Percentiles rank a stretch among this genome's conserved stretches.
These are phyloP conservation scores for Pachycephus smyrnensis DNA, from an alignment of 2,888 invertebrate genomes.

Conservation along the genomic window DNA sequence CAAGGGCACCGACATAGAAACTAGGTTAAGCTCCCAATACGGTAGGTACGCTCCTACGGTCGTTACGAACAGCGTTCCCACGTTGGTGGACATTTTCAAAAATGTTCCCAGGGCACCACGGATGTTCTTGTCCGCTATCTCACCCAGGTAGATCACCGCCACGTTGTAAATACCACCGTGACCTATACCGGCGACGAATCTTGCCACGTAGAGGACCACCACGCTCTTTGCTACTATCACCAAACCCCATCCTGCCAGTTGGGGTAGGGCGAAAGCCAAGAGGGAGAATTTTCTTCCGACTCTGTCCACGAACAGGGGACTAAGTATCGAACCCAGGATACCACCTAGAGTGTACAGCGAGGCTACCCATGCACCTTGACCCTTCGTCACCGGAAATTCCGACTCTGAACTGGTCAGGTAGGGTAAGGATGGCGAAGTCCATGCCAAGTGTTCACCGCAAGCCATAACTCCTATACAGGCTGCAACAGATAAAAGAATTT, in stretches of 20 bases:
- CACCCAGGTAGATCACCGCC: constrained; percentile 72
- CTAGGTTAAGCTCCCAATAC: constrained; percentile 68
- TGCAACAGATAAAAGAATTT: constrained; percentile 25
- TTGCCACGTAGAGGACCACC: constrained; percentile 59
- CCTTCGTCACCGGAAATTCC: constrained; percentile 45
- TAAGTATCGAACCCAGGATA: constrained; percentile 48
- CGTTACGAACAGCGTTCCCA: constrained; percentile 60
- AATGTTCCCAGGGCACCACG: constrained; percentile 72
- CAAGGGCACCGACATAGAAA: constrained; percentile 71
- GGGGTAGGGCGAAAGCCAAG: constrained; percentile 49
- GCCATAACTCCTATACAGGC: constrained; percentile 54
- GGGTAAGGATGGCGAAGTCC: constrained; percentile 58
- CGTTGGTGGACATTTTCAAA: constrained; percentile 68
- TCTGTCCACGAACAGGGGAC: constrained; percentile 48
- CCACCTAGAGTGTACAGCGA: constrained; percentile 54
- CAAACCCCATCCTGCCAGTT: constrained; percentile 52
- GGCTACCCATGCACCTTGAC: constrained; percentile 55
- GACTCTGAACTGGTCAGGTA: constrained; percentile 45
- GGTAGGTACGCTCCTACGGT: constrained; percentile 65
- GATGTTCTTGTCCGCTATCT: constrained; percentile 71
- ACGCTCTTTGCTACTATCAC: constrained; percentile 48
- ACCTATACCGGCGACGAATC: constrained; percentile 67
- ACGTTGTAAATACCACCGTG: constrained; percentile 67
- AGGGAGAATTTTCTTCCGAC: constrained; percentile 55
- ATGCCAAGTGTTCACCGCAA: constrained; percentile 54